These are phyloP conservation scores for Brachionus calyciflorus DNA, from an alignment of 1,140 invertebrate genomes.

Conservation along the genomic window DNA sequence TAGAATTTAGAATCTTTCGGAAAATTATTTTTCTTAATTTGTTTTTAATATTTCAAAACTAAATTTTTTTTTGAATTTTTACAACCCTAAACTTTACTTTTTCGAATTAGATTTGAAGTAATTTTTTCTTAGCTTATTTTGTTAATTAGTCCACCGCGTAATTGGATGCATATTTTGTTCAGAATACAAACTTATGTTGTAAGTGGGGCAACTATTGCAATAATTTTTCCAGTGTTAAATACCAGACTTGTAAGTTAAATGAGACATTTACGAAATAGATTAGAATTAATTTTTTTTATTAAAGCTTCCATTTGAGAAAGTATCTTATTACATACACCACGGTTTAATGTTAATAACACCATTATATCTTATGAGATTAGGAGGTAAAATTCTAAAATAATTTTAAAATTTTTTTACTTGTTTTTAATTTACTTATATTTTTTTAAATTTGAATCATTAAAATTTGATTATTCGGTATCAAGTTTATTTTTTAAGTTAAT, in stretches of 20 bases:
- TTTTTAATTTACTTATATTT: constrained; percentile 27
- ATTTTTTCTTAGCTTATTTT: constrained; percentile 74
- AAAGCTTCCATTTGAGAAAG: constrained; percentile 81
- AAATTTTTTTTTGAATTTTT: no score
- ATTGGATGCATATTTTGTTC: constrained; percentile 74
- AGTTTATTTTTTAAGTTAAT: no score
- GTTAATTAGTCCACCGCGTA: constrained; percentile 76
- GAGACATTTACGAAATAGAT: constrained; percentile 30
- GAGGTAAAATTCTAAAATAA: background rate
- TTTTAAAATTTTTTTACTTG: background rate
- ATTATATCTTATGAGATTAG: constrained; percentile 61
- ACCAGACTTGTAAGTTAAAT: constrained; percentile 72
- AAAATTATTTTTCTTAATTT: no score
- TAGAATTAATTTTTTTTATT: constrained; percentile 52
- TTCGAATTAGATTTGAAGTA: background rate
- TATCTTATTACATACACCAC: constrained; percentile 88
- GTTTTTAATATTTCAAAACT: no score
- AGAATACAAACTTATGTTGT: constrained; percentile 82
- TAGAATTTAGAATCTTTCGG: no score
- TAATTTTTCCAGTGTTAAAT: constrained; percentile 85
- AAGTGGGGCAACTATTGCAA: constrained; percentile 83
- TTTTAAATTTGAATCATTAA: no score
- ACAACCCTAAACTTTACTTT: background rate
- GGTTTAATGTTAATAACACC: constrained; percentile 86
- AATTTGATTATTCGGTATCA: no score